phyloP scores from a whole-genome alignment of 1,140 invertebrate genomes.

The Euura lappo region DNA sequence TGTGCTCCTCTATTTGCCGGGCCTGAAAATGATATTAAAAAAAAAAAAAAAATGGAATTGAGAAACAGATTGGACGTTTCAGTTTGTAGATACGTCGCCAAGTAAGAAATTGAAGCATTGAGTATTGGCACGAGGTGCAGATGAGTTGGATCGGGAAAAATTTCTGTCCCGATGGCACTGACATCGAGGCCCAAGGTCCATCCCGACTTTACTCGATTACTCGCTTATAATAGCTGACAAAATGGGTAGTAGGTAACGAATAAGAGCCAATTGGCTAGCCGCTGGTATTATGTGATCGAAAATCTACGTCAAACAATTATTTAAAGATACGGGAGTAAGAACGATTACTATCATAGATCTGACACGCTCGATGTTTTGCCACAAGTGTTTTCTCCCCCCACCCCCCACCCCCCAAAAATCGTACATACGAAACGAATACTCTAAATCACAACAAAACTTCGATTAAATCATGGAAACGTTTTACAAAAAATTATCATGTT shows the following conservation, averaged over 20 bases:
- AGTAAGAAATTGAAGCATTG: too few relatives aligned
- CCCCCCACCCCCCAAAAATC: neutral
- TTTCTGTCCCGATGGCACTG: slow-evolving; percentile 29
- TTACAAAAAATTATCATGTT: neutral
- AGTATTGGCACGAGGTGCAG: too few relatives aligned
- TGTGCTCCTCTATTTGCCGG: slow-evolving; percentile 86
- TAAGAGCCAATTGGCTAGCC: slow-evolving; percentile 25
- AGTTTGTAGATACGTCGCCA: neutral
- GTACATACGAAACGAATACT: too few relatives aligned
- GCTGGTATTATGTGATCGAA: slow-evolving; percentile 3
- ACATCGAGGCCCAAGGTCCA: slow-evolving; percentile 25
- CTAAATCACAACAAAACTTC: too few relatives aligned
- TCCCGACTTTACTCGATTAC: slow-evolving; percentile 29
- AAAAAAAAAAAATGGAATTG: neutral
- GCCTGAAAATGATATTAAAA: slow-evolving; percentile 60
- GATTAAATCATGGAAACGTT: neutral
- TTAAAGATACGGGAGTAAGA: slow-evolving; percentile 3
- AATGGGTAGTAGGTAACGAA: slow-evolving; percentile 33
- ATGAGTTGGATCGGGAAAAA: neutral
- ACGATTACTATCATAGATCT: neutral
- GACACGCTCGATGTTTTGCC: neutral
- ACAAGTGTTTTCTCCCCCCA: neutral
- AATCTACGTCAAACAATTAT: slow-evolving; percentile 3
- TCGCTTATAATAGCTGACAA: slow-evolving; percentile 39
- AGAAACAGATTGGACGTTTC: neutral